Conservation (phyloP, 23 tunicate species). For the Trididemnum nubilum region DNA sequence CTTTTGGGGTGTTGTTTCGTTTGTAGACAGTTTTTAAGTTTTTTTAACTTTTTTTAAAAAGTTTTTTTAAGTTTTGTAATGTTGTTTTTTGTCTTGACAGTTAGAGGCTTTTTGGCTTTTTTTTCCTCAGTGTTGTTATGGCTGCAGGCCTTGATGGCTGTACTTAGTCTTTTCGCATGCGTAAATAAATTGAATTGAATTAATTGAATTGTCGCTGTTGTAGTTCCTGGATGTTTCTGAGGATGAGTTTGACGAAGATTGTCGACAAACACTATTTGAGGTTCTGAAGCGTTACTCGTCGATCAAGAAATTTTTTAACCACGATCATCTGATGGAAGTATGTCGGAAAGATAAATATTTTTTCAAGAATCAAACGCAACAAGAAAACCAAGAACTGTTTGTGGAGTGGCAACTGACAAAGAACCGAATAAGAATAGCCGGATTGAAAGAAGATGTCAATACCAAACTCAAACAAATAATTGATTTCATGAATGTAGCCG, state of each 20-base stretch:
- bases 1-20: too few relatives aligned
- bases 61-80: too few relatives aligned
- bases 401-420: not conserved
- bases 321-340: conserved; percentile 25
- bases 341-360: not conserved
- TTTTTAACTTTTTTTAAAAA: too few relatives aligned
- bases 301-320: conserved; percentile 2
- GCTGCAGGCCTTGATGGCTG: too few relatives aligned
- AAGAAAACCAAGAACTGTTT: not conserved
- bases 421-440: not conserved
- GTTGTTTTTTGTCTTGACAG: too few relatives aligned
- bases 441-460: not conserved
- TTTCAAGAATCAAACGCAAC: not conserved
- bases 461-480: not conserved
- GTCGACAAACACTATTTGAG: not conserved
- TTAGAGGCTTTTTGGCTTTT: too few relatives aligned
- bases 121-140: too few relatives aligned
- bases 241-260: not conserved
- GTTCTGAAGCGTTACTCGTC: not conserved
- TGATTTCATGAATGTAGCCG: not conserved
- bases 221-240: not conserved
- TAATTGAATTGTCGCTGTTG: not conserved
- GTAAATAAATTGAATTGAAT: too few relatives aligned
- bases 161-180: too few relatives aligned
- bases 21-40: too few relatives aligned